These are phyloP conservation scores for Gymnothorax javanicus DNA, from an alignment of 2,797 vertebrate species.

Conservation along the genomic window DNA sequence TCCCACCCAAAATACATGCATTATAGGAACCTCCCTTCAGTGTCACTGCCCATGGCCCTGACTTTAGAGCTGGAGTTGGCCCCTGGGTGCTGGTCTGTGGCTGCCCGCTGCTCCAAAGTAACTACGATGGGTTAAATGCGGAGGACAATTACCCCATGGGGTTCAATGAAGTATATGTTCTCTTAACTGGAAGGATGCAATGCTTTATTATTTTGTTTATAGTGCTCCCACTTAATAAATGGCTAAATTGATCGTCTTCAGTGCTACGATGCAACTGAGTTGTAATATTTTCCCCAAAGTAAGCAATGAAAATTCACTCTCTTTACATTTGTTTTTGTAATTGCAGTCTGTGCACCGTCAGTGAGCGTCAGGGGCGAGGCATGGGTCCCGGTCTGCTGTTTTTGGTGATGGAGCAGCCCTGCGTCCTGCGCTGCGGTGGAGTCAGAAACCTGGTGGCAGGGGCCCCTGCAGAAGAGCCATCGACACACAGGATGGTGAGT, in stretches of 20 bases:
- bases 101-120: too few species aligned
- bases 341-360: conserved; percentile 34
- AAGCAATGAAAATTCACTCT: not conserved
- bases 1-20: too few species aligned
- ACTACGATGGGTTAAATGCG: too few species aligned
- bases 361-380: conserved; percentile 35
- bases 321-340: conserved; percentile 4
- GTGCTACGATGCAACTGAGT: not conserved
- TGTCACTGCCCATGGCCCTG: too few species aligned
- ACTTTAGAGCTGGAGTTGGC: too few species aligned
- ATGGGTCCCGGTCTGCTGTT: conserved; percentile 50
- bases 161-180: too few species aligned
- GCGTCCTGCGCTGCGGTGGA: conserved; percentile 54
- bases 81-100: too few species aligned
- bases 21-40: too few species aligned
- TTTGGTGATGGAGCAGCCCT: conserved; percentile 49
- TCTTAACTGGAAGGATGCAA: not conserved
- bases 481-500: conserved; percentile 71
- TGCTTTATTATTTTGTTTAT: conserved; percentile 17
- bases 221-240: not conserved
- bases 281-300: not conserved
- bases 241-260: not conserved
- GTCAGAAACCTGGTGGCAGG: conserved; percentile 56
- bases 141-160: too few species aligned
- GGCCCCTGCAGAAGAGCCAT: conserved; percentile 60